Evolutionary conservation across 2,888 invertebrate species (phyloP).

Genomic region (Dryobotodes eremita): DNA sequence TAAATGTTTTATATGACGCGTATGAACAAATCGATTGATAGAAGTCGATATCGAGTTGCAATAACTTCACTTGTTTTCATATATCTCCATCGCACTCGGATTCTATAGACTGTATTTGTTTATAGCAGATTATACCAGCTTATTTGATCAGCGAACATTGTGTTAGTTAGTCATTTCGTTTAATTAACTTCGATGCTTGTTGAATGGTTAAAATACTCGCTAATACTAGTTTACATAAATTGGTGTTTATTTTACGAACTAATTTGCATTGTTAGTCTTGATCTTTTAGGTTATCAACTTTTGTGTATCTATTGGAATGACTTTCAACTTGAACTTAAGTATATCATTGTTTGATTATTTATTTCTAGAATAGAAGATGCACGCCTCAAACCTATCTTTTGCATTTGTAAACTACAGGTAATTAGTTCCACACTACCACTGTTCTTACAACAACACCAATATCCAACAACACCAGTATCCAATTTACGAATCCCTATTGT

Average conservation of each 20-base stretch:
- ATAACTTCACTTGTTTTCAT: slow-evolving; percentile 7
- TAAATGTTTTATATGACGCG: not conserved
- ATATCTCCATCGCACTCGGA: slow-evolving; percentile 1
- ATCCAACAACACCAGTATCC: not conserved
- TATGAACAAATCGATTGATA: not conserved
- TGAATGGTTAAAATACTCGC: slow-evolving; percentile 23
- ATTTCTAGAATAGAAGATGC: not conserved
- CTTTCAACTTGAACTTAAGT: not conserved
- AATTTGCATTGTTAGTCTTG: slow-evolving; percentile 23
- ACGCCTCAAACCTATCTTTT: not conserved
- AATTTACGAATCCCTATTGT: slow-evolving; percentile 15
- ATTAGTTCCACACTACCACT: not conserved
- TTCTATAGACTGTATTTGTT: slow-evolving; percentile 13
- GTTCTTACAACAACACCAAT: not conserved
- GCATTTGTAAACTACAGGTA: not conserved
- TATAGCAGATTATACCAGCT: slow-evolving; percentile 27
- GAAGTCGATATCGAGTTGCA: not conserved
- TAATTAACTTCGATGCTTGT: slow-evolving; percentile 40
- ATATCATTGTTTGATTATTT: not conserved
- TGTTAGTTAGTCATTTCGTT: slow-evolving; percentile 17
- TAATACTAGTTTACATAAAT: slow-evolving; percentile 20
- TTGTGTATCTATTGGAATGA: not conserved
- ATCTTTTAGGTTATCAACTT: not conserved
- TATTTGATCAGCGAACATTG: slow-evolving; percentile 26
- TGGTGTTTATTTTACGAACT: not conserved